Evolutionary conservation across 2,888 invertebrate species (phyloP).

Genomic region (Oscheius sp.): DNA sequence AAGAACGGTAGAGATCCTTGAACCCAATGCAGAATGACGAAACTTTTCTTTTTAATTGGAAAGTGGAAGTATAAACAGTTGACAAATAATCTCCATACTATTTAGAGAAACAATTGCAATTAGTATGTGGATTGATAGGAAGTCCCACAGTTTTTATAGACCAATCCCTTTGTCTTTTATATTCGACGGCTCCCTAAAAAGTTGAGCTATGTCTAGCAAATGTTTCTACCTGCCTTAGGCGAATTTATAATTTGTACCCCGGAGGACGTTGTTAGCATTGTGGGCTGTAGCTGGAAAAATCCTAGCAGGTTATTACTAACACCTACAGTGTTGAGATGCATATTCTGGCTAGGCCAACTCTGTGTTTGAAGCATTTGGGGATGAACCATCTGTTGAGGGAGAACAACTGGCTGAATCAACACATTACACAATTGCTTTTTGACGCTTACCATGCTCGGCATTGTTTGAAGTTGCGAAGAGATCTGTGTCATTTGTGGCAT

Average conservation of each 20-base stretch:
- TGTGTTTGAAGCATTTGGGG: not conserved
- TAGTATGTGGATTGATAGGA: slow-evolving; percentile 8
- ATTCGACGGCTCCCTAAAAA: slow-evolving; percentile 9
- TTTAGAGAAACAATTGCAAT: slow-evolving; percentile 19
- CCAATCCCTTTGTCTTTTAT: slow-evolving; percentile 18
- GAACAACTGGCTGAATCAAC: not conserved
- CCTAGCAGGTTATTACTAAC: not conserved
- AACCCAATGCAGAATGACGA: slow-evolving; percentile 2
- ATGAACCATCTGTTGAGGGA: slow-evolving; percentile 4
- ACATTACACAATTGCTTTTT: not conserved
- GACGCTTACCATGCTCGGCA: not conserved
- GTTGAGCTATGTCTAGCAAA: not conserved
- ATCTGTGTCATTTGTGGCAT: slow-evolving; percentile 2
- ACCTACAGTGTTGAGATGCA: not conserved
- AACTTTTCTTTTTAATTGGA: not conserved
- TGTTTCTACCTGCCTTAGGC: slow-evolving; percentile 21
- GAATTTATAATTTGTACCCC: not conserved
- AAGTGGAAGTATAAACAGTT: not conserved
- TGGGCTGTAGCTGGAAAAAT: slow-evolving; percentile 10
- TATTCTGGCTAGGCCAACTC: not conserved
- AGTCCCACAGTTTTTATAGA: slow-evolving; percentile 10
- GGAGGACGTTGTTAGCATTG: not conserved
- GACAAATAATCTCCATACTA: slow-evolving; percentile 4
- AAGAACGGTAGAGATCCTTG: slow-evolving; percentile 9
- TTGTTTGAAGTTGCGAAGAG: not conserved